These are phyloP conservation scores for Dusona sp. DNA, from an alignment of 2,888 invertebrate species.

Conservation along the genomic window DNA sequence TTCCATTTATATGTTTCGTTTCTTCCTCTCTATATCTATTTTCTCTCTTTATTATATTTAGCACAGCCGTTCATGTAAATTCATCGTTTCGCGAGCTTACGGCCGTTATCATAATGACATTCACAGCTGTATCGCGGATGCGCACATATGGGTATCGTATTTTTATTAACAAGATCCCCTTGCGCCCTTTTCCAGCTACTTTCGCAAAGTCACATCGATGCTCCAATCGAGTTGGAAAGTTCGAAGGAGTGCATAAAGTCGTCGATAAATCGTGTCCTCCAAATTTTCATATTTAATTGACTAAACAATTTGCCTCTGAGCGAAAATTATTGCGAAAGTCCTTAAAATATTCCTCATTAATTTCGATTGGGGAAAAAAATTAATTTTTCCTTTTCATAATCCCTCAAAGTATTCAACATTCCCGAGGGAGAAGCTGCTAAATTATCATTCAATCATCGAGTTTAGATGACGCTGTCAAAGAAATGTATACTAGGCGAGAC, in stretches of 20 bases:
- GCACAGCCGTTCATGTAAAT: constrained; percentile 78
- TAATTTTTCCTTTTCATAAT: not conserved
- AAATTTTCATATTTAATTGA: not conserved
- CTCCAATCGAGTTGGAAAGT: not conserved
- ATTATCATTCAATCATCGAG: constrained; percentile 37
- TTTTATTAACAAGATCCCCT: constrained; percentile 65
- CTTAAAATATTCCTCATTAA: not conserved
- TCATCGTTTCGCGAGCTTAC: constrained; percentile 70
- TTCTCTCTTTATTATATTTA: constrained; percentile 55
- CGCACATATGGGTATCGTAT: constrained; percentile 76
- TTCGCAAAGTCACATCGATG: constrained; percentile 31
- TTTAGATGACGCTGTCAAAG: constrained; percentile 25
- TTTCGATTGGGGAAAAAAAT: not conserved
- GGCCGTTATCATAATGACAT: constrained; percentile 79
- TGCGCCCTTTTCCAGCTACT: not conserved
- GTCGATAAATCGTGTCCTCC: not conserved
- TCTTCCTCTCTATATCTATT: constrained; percentile 35
- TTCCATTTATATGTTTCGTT: constrained; percentile 38
- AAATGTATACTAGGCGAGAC: not conserved
- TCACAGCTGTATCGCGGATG: constrained; percentile 78
- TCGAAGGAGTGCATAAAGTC: not conserved
- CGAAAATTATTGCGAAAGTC: not conserved
- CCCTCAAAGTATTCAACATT: not conserved
- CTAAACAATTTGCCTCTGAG: not conserved
- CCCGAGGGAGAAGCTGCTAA: not conserved